Base-by-base conservation (phyloP, 2,113 vertebrate genomes). In the Emydura subglobosa region DNA sequence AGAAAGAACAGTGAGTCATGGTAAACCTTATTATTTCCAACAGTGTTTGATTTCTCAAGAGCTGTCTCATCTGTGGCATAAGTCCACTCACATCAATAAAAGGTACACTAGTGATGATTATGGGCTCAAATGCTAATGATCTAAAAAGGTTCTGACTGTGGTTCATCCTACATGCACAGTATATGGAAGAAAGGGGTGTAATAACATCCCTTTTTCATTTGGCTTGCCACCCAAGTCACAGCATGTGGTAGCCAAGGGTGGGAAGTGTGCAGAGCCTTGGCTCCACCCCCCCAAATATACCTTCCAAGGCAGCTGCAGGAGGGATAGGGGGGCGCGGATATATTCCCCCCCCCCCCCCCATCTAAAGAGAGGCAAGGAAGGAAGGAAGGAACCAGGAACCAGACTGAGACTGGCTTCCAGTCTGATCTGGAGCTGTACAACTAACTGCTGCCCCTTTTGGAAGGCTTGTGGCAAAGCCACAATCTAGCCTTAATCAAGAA, bases 191-290 rank as follows among this genome's bases (percentile, higher is more conserved):
- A 74, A 78, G 65, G 83, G 78, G 5, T 11, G 6, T 34, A 39
- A 12, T 1, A 1, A 9, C 34, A 29, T 2, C 86, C 27, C 9
- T 44, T 79, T n/a, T 44, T 49, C 79, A 49, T 47, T 6, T 27
- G 74, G 34, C 5, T 79, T 81, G 44, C 1, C 39, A 29, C 2
- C 1, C 9, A 81, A 55, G 8, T 17, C 16, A 17, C 29, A 51
- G 21, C 34, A 22, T 0, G 0, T 14, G 6, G 42, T 55, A 3
- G 68, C 10, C 27, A 22, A 13, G 27, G 50, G 0, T n/a, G 25
- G 17, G 51, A 89, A 68, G 3, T 25, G 27, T 13, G 50, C 27
- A 61, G 57, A 61, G 57, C 12, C 57, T 61, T 5, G 29, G 27
- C 57, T 29, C 27, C 57, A 27, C 11, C 27, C 11, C 10, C 25